These are phyloP conservation scores for Uropetala carovei DNA, from an alignment of 2,888 invertebrate species.

Conservation along the genomic window DNA sequence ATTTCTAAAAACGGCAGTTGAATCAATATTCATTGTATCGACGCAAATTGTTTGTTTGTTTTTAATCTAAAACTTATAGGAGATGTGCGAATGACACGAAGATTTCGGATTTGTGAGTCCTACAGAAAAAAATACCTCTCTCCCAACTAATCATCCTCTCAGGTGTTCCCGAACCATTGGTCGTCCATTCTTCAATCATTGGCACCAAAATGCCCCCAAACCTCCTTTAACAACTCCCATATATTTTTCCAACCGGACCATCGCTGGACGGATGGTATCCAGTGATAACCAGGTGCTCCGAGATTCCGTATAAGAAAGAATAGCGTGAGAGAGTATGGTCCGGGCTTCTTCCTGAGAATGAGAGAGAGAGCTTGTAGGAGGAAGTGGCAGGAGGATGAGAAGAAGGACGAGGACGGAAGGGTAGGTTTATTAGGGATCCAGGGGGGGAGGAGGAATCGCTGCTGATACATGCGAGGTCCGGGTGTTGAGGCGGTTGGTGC, in stretches of 20 bases:
- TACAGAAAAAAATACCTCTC: neutral
- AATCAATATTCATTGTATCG: too few relatives aligned
- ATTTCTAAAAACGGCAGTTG: too few relatives aligned
- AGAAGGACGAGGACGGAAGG: too few relatives aligned
- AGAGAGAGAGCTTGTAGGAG: neutral
- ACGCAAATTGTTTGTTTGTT: too few relatives aligned
- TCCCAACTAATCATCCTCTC: neutral
- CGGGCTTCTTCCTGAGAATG: neutral
- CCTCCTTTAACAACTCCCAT: neutral
- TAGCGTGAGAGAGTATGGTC: neutral
- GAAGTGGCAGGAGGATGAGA: neutral
- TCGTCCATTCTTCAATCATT: neutral
- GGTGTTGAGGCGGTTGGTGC: neutral
- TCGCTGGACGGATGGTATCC: conserved; percentile 9
- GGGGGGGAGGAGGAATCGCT: neutral
- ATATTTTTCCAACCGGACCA: neutral
- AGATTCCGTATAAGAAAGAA: conserved; percentile 6
- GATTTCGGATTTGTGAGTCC: too few relatives aligned
- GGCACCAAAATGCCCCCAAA: neutral
- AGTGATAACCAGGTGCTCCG: conserved; percentile 2
- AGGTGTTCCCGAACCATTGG: neutral
- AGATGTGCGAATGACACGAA: too few relatives aligned
- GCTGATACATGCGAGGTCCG: conserved; percentile 7
- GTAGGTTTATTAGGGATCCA: too few relatives aligned
- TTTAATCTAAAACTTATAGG: too few relatives aligned